These are phyloP conservation scores for Helicoverpa zea DNA, from an alignment of 1,140 invertebrate genomes.

Conservation along the genomic window DNA sequence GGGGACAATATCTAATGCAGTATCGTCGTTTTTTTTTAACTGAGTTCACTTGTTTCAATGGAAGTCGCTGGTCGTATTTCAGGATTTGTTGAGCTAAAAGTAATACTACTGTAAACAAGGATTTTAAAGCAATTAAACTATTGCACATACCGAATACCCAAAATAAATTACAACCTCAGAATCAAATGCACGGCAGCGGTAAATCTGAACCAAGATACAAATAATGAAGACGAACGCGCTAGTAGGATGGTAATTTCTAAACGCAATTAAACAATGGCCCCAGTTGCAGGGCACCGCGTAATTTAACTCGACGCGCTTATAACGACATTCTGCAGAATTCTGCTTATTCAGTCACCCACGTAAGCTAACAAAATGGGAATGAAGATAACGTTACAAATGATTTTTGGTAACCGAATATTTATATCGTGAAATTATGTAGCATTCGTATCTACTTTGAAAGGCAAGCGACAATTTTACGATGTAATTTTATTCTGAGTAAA, in stretches of 20 bases:
- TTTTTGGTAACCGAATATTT: slow-evolving; percentile 14
- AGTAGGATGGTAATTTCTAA: slow-evolving; percentile 21
- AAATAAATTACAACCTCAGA: not conserved
- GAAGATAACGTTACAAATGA: slow-evolving; percentile 24
- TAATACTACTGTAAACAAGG: not conserved
- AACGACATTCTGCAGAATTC: slow-evolving; percentile 18
- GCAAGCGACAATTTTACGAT: not conserved
- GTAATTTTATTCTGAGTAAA: too few species aligned
- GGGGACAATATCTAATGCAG: not conserved
- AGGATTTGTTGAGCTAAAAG: not conserved
- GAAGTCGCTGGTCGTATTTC: not conserved
- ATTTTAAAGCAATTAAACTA: too few species aligned
- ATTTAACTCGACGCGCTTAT: slow-evolving; percentile 16
- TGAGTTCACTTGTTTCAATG: not conserved
- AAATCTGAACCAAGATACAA: not conserved
- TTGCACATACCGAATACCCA: too few species aligned
- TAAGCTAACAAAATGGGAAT: slow-evolving; percentile 16
- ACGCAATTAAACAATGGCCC: slow-evolving; percentile 43
- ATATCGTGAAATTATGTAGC: not conserved
- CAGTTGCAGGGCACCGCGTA: slow-evolving; percentile 34
- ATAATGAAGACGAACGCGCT: slow-evolving; percentile 28
- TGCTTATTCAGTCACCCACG: slow-evolving; percentile 2
- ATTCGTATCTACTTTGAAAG: not conserved
- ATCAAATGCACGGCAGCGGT: not conserved
- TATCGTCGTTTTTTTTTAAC: not conserved